Conservation (phyloP, 2,113 vertebrate species). For the Globicephala melas region DNA sequence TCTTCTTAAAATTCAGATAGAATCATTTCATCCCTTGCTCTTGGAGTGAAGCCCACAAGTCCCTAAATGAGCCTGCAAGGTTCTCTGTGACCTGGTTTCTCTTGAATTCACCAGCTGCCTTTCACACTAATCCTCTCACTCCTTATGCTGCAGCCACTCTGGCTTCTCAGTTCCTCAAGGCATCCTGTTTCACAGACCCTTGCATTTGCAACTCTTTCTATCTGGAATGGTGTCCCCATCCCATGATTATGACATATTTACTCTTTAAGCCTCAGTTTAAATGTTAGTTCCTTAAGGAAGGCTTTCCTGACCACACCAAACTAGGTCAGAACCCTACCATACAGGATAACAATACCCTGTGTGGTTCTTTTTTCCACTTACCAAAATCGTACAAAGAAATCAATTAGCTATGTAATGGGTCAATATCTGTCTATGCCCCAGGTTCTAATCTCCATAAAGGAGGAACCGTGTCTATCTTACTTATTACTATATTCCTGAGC, state of each 20-base stretch:
- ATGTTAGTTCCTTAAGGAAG: neutral
- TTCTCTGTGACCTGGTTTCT: neutral
- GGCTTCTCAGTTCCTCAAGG: neutral
- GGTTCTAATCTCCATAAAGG: neutral
- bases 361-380: neutral
- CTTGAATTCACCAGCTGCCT: neutral
- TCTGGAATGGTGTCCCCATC: neutral
- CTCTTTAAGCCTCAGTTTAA: neutral
- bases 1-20: neutral
- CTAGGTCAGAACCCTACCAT: neutral
- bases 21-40: neutral
- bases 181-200: neutral
- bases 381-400: neutral
- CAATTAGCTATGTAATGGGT: neutral
- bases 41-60: neutral
- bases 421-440: neutral
- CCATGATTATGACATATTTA: neutral
- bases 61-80: neutral
- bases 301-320: neutral
- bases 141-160: neutral
- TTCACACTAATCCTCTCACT: neutral
- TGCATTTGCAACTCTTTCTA: neutral
- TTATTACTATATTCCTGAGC: neutral
- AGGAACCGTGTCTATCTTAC: neutral
- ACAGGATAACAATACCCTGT: neutral